phyloP scores from a whole-genome alignment of 2,888 invertebrate genomes.

The Caenorhabditis afra region DNA sequence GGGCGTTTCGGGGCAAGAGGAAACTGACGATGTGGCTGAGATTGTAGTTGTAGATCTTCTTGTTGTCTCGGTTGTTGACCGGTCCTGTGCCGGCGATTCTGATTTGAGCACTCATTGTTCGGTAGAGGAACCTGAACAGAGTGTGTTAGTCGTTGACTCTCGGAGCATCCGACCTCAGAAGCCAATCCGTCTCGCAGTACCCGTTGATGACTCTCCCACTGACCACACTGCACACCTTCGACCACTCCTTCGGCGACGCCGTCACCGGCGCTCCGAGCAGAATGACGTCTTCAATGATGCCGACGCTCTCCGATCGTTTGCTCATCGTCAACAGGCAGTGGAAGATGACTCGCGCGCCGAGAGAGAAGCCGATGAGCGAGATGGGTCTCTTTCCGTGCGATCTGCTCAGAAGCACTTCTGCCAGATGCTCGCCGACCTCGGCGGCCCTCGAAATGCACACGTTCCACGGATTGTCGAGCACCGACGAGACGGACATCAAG shows the following conservation, averaged over 20 bases:
- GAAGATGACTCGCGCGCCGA: constrained; percentile 86
- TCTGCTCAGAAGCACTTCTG: constrained; percentile 84
- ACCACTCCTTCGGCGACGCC: constrained; percentile 84
- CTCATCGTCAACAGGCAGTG: constrained; percentile 84
- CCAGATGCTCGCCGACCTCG: constrained; percentile 85
- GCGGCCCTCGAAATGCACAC: constrained; percentile 85
- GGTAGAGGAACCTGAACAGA: constrained; percentile 83
- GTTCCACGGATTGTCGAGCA: constrained; percentile 86
- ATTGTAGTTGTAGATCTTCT: constrained; percentile 84
- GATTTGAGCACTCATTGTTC: constrained; percentile 84
- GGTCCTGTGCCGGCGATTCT: constrained; percentile 85
- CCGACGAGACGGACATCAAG: constrained; percentile 83
- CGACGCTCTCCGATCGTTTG: constrained; percentile 82
- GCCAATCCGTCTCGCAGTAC: constrained; percentile 85
- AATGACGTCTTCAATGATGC: constrained; percentile 85
- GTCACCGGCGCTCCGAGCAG: constrained; percentile 85
- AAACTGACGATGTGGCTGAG: constrained; percentile 83
- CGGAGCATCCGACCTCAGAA: constrained; percentile 82
- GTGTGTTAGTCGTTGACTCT: background rate
- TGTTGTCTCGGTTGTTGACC: constrained; percentile 82
- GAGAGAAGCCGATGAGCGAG: constrained; percentile 85
- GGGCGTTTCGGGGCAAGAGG: background rate
- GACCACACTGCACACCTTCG: constrained; percentile 82
- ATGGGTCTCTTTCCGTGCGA: constrained; percentile 85
- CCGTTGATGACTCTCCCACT: constrained; percentile 86